Evolutionary conservation across 2,888 invertebrate genomes (phyloP).

Genomic region (Stenchaetothrips biformis): DNA sequence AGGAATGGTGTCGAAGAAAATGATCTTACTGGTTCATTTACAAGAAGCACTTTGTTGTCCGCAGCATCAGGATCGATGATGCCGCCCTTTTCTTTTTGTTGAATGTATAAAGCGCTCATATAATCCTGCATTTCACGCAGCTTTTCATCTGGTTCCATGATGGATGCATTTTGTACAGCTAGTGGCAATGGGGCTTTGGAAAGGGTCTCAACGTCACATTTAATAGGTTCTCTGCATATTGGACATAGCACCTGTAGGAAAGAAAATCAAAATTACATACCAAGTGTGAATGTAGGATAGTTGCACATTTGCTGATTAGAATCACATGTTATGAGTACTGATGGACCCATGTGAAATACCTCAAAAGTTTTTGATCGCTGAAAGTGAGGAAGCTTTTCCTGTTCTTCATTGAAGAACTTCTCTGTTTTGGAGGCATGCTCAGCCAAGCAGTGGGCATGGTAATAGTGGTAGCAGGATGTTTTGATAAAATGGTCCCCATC

Average conservation of each 20-base stretch:
- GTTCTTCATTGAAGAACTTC: slow-evolving; percentile 66
- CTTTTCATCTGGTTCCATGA: slow-evolving; percentile 64
- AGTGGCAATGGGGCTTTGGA: slow-evolving; percentile 63
- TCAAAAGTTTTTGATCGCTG: slow-evolving; percentile 63
- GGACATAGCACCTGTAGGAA: slow-evolving; percentile 67
- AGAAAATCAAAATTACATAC: slow-evolving; percentile 27
- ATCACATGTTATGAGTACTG: neutral
- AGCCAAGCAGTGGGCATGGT: slow-evolving; percentile 78
- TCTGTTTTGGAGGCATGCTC: slow-evolving; percentile 71
- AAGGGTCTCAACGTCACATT: slow-evolving; percentile 62
- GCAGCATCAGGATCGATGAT: slow-evolving; percentile 68
- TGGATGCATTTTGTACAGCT: slow-evolving; percentile 55
- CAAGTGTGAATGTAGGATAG: neutral
- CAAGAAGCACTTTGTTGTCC: slow-evolving; percentile 3
- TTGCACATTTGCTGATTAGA: neutral
- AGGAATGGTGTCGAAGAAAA: neutral
- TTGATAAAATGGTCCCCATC: slow-evolving; percentile 79
- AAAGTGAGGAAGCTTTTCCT: slow-evolving; percentile 72
- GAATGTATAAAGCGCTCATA: slow-evolving; percentile 68
- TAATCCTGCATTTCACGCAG: slow-evolving; percentile 56
- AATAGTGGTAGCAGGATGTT: slow-evolving; percentile 86
- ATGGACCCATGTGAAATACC: slow-evolving; percentile 44
- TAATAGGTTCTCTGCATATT: slow-evolving; percentile 72
- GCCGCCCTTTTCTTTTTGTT: slow-evolving; percentile 76
- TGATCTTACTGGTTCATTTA: neutral